Base-by-base conservation (phyloP, 1,140 invertebrate species). In the Papilio glaucus region DNA sequence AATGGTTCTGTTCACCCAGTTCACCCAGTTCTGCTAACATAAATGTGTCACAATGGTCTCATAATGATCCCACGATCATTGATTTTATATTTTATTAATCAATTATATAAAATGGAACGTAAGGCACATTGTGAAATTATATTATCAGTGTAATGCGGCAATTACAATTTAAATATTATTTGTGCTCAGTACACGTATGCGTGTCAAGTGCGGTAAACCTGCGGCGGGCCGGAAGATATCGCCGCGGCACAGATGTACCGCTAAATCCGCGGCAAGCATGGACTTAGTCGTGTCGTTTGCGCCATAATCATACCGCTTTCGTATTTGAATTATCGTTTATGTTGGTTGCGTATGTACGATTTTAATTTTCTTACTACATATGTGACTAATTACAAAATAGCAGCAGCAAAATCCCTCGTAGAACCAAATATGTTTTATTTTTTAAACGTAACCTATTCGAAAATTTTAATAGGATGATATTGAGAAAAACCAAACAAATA, bases 201-300 rank as follows among this genome's bases (percentile, higher is more conserved):
- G 37, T 39, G 62, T 65, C 62, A 65, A 65, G 37, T 38, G 37
- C 15, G 26, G 61, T 65, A 24, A 39, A 65, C 62, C n/a, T 18
- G 62, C 18, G 7, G 62, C 18, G 62, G 33, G 29, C 18, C 33
- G 29, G 37, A 18, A 39, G 29, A 65, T 65, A 65, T 38, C 62
- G n/a, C 37, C 29, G 37, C 37, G 37, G 15, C 62, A 65, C 62
- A 65, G 62, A 38, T 65, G 29, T 65, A 65, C 15, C 33, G 15
- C 62, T 65, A 65, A 65, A 65, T 21, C 62, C 62, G 62, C 29
- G 37, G 62, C 33, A 65, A 65, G n/a, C 62, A 6, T 24, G 62
- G 62, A 65, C 37, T 65, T 65, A 65, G 26, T 62, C 26, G 15
- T 37, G 60, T 62, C 26, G 62, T 65, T 65, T 65, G 33, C 33